A percentile compares a stretch with the other conserved stretches of the same genome.
These are phyloP conservation scores for Sminthurides bifidus DNA, from an alignment of 1,140 invertebrate species.

Conservation along the genomic window DNA sequence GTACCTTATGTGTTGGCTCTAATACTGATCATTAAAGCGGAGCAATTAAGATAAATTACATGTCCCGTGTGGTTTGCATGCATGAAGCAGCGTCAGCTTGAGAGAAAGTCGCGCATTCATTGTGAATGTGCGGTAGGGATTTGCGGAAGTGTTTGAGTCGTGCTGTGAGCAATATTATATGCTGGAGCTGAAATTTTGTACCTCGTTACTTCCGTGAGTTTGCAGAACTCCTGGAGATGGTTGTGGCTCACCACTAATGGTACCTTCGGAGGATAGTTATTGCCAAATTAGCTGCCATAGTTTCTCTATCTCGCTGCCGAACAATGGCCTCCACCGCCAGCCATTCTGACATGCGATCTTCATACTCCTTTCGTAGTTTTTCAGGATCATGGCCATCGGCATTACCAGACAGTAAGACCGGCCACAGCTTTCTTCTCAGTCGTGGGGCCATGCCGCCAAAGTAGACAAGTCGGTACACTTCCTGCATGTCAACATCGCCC, in stretches of 20 bases:
- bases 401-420: constrained; percentile 67
- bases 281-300: constrained; percentile 48
- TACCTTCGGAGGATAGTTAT: constrained; percentile 46
- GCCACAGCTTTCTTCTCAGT: constrained; percentile 76
- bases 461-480: constrained; percentile 72
- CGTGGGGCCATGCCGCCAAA: constrained; percentile 70
- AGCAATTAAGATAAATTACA: too few relatives aligned
- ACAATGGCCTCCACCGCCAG: constrained; percentile 84
- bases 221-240: constrained; percentile 30
- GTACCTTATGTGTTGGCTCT: too few relatives aligned
- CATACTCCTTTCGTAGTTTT: constrained; percentile 58
- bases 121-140: too few relatives aligned
- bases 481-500: constrained; percentile 51
- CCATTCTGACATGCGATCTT: constrained; percentile 88
- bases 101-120: too few relatives aligned
- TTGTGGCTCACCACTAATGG: constrained; percentile 36
- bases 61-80: too few relatives aligned
- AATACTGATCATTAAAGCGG: too few relatives aligned
- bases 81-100: too few relatives aligned
- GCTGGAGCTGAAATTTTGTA: constrained; percentile 27
- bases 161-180: too few relatives aligned
- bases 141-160: too few relatives aligned
- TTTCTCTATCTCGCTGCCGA: constrained; percentile 63
- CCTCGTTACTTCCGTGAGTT: constrained; percentile 46
- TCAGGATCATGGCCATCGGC: constrained; percentile 54